phyloP scores from a whole-genome alignment of 1,140 invertebrate genomes.

The Linepithema humile region DNA sequence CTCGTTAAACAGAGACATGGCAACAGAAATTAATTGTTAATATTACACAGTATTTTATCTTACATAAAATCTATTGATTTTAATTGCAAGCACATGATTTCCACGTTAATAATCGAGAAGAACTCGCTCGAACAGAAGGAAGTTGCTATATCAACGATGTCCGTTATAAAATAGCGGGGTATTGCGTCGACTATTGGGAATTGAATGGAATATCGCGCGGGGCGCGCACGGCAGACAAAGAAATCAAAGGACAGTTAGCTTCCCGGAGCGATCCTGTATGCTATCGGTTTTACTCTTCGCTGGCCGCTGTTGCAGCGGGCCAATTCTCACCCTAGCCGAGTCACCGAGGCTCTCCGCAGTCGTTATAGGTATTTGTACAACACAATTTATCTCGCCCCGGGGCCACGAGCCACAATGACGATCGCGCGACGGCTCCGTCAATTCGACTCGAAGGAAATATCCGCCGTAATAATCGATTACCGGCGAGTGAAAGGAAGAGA shows the following conservation, averaged over 20 bases:
- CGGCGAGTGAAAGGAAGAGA: conserved; percentile 69
- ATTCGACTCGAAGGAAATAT: conserved; percentile 65
- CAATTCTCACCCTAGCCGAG: conserved; percentile 52
- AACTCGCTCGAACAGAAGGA: not conserved
- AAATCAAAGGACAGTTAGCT: conserved; percentile 65
- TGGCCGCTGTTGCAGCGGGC: conserved; percentile 28
- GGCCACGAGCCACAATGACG: conserved; percentile 63
- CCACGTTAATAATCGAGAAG: conserved; percentile 17
- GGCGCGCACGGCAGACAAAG: conserved; percentile 48
- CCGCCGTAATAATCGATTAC: conserved; percentile 75
- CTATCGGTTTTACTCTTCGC: conserved; percentile 50
- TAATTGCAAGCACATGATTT: conserved; percentile 5
- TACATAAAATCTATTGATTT: not conserved
- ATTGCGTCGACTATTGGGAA: conserved; percentile 11
- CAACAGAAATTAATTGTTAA: too few species aligned
- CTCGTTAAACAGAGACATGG: not conserved
- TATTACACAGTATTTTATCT: not conserved
- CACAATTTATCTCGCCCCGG: conserved; percentile 74
- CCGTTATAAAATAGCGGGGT: not conserved
- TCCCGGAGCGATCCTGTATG: conserved; percentile 56
- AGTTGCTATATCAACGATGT: not conserved
- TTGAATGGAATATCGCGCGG: conserved; percentile 28
- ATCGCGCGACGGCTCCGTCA: conserved; percentile 39
- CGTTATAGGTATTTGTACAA: conserved; percentile 73
- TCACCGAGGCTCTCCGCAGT: conserved; percentile 44